Base-by-base conservation (phyloP, 2,797 vertebrate species). In the Heteromormyrus szaboi region DNA sequence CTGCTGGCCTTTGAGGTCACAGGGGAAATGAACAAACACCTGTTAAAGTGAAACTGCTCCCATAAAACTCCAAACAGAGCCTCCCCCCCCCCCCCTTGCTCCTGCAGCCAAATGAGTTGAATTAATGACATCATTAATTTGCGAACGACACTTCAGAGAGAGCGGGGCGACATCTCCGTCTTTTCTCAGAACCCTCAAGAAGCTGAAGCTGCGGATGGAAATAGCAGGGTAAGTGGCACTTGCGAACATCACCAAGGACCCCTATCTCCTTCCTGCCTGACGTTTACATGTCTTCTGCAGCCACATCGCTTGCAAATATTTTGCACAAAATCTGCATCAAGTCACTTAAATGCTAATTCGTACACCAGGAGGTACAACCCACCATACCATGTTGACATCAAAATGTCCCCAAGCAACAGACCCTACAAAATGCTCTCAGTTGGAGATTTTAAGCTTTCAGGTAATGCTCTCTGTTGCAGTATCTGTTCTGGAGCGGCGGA, bases 111-210 rank as follows among this genome's bases (percentile, higher is more conserved):
- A 85, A 65, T 62, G 56, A 81, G 81, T 19, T 33, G 56, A 51
- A 56, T 68, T 89, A 89, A 85, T 85, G 56, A 68, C 59, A n/a
- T 85, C 81, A 85, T 68, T 89, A 85, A 89, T 89, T 68, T 29
- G 85, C 25, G 19, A 79, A 37, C 25, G 41, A 41, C 81, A 48
- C 83, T 88, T 79, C 22, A 41, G 19, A 48, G 68, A 44, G 25
- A 87, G 76, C 7, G 17, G 46, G 72, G 29, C 9, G 19, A 33
- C 25, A 17, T 50, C 81, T 41, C 56, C 62, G 33, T 56, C 17
- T 85, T 68, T 89, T 56, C 83, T 56, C 25, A 17, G 53, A 86
- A 37, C 11, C 12, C 33, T 54, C 25, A 1, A 51, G 29, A 53
- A 86, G 29, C 2, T 0, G 29, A 59, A 17, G 50, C 53, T 54